These are phyloP conservation scores for Crax fasciolata DNA, from an alignment of 2,797 vertebrate species.

Conservation along the genomic window DNA sequence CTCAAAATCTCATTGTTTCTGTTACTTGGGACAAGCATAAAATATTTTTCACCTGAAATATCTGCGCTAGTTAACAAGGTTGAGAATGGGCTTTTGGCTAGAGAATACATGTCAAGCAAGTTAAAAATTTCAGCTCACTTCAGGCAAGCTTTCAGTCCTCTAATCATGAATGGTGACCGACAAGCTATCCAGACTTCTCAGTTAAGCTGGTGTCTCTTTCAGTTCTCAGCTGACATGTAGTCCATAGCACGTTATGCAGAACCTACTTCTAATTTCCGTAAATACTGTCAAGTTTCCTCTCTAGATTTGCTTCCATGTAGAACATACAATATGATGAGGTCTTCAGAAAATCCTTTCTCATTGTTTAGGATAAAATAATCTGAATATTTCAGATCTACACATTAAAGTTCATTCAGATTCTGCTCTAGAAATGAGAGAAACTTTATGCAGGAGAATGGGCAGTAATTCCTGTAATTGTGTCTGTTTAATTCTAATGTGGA, in stretches of 20 bases:
- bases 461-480: background rate
- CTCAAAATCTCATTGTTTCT: background rate
- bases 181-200: background rate
- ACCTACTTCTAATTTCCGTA: background rate
- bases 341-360: background rate
- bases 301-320: background rate
- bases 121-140: background rate
- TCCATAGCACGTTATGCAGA: background rate
- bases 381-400: background rate
- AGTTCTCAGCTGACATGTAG: fast-evolving
- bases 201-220: background rate
- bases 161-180: background rate
- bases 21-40: background rate
- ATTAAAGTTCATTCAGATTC: background rate
- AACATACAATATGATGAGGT: background rate
- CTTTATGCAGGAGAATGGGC: background rate
- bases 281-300: background rate
- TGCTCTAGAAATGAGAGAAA: background rate
- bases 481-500: background rate
- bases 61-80: background rate
- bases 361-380: background rate
- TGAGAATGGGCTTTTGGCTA: background rate
- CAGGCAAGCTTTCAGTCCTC: background rate
- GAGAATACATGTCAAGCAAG: background rate
- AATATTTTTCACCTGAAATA: fast-evolving